Evolutionary conservation across 2,797 vertebrate genomes (phyloP), one percentile per base, ranked within the genome.

Genomic region (Sebastiscus tertius): DNA sequence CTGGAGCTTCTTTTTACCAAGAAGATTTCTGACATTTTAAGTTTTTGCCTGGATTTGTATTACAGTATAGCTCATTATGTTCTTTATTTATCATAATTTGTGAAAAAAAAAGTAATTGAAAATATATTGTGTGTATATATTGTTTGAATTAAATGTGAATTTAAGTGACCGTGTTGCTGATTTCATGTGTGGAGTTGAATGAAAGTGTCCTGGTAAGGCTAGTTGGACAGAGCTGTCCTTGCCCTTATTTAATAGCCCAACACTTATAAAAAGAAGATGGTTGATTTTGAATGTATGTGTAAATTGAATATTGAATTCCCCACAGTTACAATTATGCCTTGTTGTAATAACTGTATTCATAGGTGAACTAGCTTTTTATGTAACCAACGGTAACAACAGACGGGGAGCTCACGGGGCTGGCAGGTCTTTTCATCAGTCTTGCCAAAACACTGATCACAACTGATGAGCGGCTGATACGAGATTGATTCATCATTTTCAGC

Each of bases 381-480:
- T 83, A 78, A 85, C 59, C 72, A 69, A 26, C 60, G 77, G 71
- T 27, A 77, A 68, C 74, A 82, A 72, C 83, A 82, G 74, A 80
- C 26, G 39, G 79, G 60, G 63, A 36, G 76, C 66, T 78, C 76
- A 69, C 80, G 73, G 77, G 71, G 73, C 42, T 89, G 87, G 86
- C 87, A 85, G 78, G 73, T 82, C 75, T 85, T 80, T 79, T 81
- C 31, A 84, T 82, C 74, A 62, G 22, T 74, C 77, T 72, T 79
- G 76, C 83, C 89, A 92, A 81, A 89, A 83, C 75, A 82, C 56
- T 79, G 81, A 75, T 88, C 77, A 62, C 78, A 88, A 85, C 85
- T 91, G 46, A 90, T 70, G 77, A 79, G 60, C 13, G 31, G 49
- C 54, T 71, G 68, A 84, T 63, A 82, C 27, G 29, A 69, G 77